Evolutionary conservation across 23 tunicate genomes (phyloP).

Genomic region (Ciona savignyi): DNA sequence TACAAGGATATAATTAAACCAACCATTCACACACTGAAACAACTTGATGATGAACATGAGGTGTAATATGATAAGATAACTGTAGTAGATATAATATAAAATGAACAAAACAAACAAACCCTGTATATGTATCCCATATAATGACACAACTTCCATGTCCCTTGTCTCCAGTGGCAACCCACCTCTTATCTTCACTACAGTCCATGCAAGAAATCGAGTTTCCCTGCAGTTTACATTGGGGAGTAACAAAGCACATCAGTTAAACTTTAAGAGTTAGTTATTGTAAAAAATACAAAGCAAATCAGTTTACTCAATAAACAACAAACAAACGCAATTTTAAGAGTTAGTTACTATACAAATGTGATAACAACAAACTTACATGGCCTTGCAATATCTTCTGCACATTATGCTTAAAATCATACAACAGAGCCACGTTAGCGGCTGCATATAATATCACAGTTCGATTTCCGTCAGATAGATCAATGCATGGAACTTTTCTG

Average conservation of each 20-base stretch:
- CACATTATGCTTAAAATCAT: slow-evolving; percentile 47
- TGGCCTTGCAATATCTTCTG: slow-evolving; percentile 84
- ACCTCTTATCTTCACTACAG: slow-evolving; percentile 83
- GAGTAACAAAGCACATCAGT: too few relatives aligned
- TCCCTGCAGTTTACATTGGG: slow-evolving; percentile 9
- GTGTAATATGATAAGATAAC: too few relatives aligned
- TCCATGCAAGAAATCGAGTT: slow-evolving; percentile 72
- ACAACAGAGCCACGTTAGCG: slow-evolving; percentile 70
- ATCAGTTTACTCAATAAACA: neutral
- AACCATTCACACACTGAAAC: too few relatives aligned
- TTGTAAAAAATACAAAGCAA: too few relatives aligned
- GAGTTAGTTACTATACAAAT: neutral
- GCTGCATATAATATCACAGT: slow-evolving; percentile 47
- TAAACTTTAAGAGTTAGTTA: too few relatives aligned
- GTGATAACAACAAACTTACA: too few relatives aligned
- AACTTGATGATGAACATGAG: too few relatives aligned
- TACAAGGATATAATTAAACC: too few relatives aligned
- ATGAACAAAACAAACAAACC: slow-evolving; percentile 12
- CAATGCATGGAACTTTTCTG: slow-evolving; percentile 51
- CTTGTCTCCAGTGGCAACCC: slow-evolving; percentile 80
- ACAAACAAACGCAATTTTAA: neutral
- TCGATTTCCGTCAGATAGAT: slow-evolving; percentile 39
- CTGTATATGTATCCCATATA: slow-evolving; percentile 83
- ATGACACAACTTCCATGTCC: slow-evolving; percentile 83
- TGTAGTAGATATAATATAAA: too few relatives aligned